Evolutionary conservation across 1,140 invertebrate species (phyloP), one percentile per base, ranked within the genome.

Genomic region (Drosophila equinoxialis): DNA sequence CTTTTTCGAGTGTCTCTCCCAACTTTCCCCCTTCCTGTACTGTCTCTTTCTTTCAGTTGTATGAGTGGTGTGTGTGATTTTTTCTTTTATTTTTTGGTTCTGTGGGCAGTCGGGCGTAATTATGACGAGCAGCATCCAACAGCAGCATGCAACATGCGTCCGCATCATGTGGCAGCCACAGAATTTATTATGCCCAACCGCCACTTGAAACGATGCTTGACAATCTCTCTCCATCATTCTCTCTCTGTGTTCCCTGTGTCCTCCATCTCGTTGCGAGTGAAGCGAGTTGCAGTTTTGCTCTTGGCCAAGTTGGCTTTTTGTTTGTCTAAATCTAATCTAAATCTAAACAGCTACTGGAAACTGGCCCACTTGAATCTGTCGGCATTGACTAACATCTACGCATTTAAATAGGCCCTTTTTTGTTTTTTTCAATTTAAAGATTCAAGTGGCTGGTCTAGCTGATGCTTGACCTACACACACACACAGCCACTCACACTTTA

Each of bases 51-150:
- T 35, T 39, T 7, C 41, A 20, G 17, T 51, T 51, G 45, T 51
- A 23, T 51, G 45, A 51, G 14, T 14, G 13, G 42, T 54, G 20
- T 68, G 70, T 67, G 69, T 79, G 48, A 58, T 59, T 68, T 11
- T 11, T 37, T 37, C 14, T 45, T 14, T 45, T 48, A 17, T 20
- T 48, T 51, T 62, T 76, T 66, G 65, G 62, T 37, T 42, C 69
- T 70, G 63, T 73, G 77, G 81, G 83, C 83, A 89, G 69, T 76
- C 74, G 84, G 81, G 79, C 84, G 79, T 87, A 87, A 87, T 87
- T 87, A 87, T 87, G 83, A 87, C 79, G 83, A 83, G 76, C 61
- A 65, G 59, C 14, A 63, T 65, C 62, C 81, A 72, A 48, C 77
- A 70, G 70, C 69, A 75, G 60, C 73, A 77, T 72, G 75, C 79